Evolutionary conservation across 2,888 invertebrate genomes (phyloP).

Genomic region (Calliphora vomitoria): DNA sequence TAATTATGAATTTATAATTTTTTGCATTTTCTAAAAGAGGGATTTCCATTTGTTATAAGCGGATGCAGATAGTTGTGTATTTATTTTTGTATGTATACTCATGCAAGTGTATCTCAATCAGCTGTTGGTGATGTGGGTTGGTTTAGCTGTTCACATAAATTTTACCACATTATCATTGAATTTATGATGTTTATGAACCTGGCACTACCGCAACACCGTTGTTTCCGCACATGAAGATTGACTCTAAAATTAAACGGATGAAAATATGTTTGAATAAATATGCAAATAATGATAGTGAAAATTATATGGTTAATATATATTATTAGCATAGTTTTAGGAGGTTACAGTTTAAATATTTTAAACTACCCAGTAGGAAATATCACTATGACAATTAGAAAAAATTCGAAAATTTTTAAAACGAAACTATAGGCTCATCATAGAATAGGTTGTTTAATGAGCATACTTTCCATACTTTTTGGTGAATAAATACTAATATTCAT

Average conservation of each 20-base stretch:
- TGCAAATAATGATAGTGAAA: background rate
- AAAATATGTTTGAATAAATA: background rate
- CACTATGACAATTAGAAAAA: no score
- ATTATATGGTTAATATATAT: background rate
- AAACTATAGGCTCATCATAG: no score
- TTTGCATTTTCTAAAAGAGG: background rate
- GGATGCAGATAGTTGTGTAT: background rate
- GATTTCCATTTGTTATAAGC: slow-evolving; percentile 14
- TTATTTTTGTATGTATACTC: background rate
- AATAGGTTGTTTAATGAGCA: no score
- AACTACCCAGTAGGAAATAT: slow-evolving; percentile 16
- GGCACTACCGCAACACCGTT: slow-evolving; percentile 83
- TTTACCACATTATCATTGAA: slow-evolving; percentile 65
- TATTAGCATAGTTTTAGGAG: slow-evolving; percentile 41
- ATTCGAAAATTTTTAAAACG: no score
- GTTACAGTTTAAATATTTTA: background rate
- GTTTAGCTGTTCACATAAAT: slow-evolving; percentile 51
- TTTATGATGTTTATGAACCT: slow-evolving; percentile 65
- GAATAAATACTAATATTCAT: no score
- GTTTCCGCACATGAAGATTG: slow-evolving; percentile 84
- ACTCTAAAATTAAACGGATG: slow-evolving; percentile 77
- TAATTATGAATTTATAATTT: background rate
- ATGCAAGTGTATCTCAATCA: background rate
- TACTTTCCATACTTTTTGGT: no score
- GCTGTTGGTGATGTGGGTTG: background rate